Base-by-base conservation (phyloP, 2,888 invertebrate species). In the Stenurella melanura region DNA sequence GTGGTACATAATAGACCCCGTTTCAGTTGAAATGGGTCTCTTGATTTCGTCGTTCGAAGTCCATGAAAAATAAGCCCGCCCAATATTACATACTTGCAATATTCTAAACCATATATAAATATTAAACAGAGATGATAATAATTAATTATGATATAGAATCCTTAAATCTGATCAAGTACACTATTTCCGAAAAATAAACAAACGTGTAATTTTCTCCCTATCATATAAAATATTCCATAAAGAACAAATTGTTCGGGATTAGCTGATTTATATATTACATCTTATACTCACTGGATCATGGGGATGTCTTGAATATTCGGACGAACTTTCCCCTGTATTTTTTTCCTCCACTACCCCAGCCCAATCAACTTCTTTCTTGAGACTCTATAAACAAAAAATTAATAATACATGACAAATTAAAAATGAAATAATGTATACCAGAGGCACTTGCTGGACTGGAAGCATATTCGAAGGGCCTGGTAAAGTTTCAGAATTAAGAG, bases 281-380 rank as follows among this genome's bases (percentile, higher is more conserved):
- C 4, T 17, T 6, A n/a, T 68, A 93, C 95, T 93, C 91, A 96
- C 96, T 91, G 95, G 93, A 91, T 96, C 96, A 89, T 94, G 96
- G 82, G 94, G 94, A 90, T 95, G 93, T 90, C 96, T 84, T 10
- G 86, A 92, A 90, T 95, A 96, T 82, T 96, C 96, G 73, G 93
- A 92, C 83, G 94, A 93, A 89, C 93, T 91, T 90, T 96, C 96
- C 19, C 93, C 95, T 85, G 93, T 93, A 86, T 92, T 93, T 89
- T 95, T 95, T 75, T 96, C 96, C 85, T 96, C 96, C 86, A 93
- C 93, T 83, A 90, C 90, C 86, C 92, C 92, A 86, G 95, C 95
- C 95, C 95, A 96, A 88, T 96, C 96, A 86, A 95, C 93, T 92
- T 96, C 96, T 91, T 96, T 96, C 90, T 96, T 96, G 87, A 96